Conservation (phyloP, 1,140 invertebrate species). For the Magallana gigas region DNA sequence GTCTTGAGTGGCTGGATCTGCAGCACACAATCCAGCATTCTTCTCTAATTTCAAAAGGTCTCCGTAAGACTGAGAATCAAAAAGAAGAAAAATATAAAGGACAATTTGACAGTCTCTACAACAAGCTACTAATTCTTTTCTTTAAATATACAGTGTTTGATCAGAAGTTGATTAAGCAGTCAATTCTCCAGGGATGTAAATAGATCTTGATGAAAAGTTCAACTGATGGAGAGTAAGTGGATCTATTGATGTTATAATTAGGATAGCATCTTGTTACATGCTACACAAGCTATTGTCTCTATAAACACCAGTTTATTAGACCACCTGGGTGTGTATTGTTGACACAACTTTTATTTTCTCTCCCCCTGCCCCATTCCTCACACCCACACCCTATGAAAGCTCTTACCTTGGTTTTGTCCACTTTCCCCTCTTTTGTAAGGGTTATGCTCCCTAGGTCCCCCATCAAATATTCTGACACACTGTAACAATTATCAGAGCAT, state of each 20-base stretch:
- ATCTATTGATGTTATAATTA: background rate
- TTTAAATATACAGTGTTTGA: background rate
- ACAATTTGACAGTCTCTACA: too few relatives aligned
- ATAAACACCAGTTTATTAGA: too few relatives aligned
- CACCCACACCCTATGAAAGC: too few relatives aligned
- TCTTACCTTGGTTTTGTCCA: conserved; percentile 74
- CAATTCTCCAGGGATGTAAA: background rate
- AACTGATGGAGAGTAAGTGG: background rate
- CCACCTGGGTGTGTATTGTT: too few relatives aligned
- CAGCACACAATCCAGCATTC: background rate
- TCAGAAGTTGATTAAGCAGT: background rate
- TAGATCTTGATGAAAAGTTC: background rate
- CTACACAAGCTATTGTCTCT: too few relatives aligned
- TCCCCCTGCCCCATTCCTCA: too few relatives aligned
- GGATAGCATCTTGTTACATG: background rate
- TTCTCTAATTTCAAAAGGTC: conserved; percentile 13
- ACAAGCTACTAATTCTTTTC: too few relatives aligned
- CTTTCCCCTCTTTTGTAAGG: conserved; percentile 58
- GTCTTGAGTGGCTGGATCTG: background rate
- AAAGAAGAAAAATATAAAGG: background rate
- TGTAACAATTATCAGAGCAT: conserved; percentile 65
- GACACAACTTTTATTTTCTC: too few relatives aligned
- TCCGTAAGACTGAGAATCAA: background rate
- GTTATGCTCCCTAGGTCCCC: conserved; percentile 79
- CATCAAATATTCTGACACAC: conserved; percentile 83